Conservation (phyloP, 64 coral and sea anemone genomes). For the Catalaphyllia jardinei region DNA sequence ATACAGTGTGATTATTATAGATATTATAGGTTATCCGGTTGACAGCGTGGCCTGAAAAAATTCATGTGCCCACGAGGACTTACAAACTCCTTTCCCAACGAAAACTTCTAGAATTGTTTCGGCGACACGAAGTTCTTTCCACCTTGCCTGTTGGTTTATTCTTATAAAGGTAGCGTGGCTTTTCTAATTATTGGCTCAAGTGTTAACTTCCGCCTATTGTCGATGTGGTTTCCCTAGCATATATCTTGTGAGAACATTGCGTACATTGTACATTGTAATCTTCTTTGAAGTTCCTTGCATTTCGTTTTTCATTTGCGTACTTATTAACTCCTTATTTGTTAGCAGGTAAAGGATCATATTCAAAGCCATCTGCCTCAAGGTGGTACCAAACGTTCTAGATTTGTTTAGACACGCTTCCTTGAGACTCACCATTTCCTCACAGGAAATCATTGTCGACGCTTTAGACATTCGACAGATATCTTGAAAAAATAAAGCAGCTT, state of each 20-base stretch:
- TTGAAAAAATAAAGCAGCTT: not conserved
- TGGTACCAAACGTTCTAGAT: not conserved
- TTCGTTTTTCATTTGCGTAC: not conserved
- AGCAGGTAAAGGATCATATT: not conserved
- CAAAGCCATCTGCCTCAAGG: not conserved
- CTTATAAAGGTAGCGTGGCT: too few relatives aligned
- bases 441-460: constrained; percentile 12
- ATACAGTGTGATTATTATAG: too few relatives aligned
- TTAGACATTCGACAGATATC: not conserved
- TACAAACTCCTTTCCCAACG: not conserved
- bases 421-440: not conserved
- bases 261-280: not conserved
- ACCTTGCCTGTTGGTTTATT: too few relatives aligned
- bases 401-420: not conserved
- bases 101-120: too few relatives aligned
- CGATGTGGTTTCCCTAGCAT: not conserved
- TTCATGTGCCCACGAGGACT: too few relatives aligned
- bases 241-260: not conserved
- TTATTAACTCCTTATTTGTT: not conserved
- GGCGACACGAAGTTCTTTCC: too few relatives aligned
- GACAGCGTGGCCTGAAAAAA: too few relatives aligned
- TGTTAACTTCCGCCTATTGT: constrained; percentile 35
- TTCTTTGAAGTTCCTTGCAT: not conserved
- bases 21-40: too few relatives aligned
- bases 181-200: not conserved